Evolutionary conservation across 2,113 vertebrate species (phyloP), one percentile per base, ranked within the genome.

Genomic region (Micromys minutus): DNA sequence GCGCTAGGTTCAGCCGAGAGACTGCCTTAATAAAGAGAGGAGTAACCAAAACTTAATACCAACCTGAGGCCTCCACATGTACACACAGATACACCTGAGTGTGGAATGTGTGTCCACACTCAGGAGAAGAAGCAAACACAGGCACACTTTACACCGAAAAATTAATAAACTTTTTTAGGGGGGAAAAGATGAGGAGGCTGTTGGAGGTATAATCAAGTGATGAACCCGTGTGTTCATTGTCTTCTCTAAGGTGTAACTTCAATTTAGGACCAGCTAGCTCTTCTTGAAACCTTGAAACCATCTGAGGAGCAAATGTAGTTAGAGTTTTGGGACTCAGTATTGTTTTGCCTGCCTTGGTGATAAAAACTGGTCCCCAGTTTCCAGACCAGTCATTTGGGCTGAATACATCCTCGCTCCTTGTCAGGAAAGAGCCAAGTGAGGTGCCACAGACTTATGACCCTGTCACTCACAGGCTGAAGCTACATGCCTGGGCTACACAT

Each of bases 281-380:
- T 90, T 90, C 63, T n/a, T n/a, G 61, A 17, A 13, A 13, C 81
- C 80, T 80, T 94, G 87, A 85, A 89, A 76, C 17, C 39, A 13
- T 13, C 65, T 75, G 34, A n/a, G 93, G 24, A 95, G 45, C 65
- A 87, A 87, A 93, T 5, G 45, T 57, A 92, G 42, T 57, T 61
- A 16, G 12, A 77, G 31, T 52, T 13, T 36, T 63, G 69, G 59
- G 34, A 26, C 31, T 85, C 45, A 10, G 26, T 47, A 55, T 59
- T 91, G 34, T 92, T 94, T 96, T 96, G 91, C 84, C n/a, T 92
- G 36, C 61, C 50, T 94, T 31, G 17, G 26, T 77, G 81, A 81
- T 93, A 87, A 93, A 93, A 87, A 69, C 69, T 71, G 29, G 42
- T 81, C 24, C 29, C 57, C 89, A 75, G 21, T 89, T 87, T 91